A percentile compares a stretch with the other conserved stretches of the same genome.
phyloP scores from a whole-genome alignment of 2,113 vertebrate genomes.

The Zosterops japonicus region DNA sequence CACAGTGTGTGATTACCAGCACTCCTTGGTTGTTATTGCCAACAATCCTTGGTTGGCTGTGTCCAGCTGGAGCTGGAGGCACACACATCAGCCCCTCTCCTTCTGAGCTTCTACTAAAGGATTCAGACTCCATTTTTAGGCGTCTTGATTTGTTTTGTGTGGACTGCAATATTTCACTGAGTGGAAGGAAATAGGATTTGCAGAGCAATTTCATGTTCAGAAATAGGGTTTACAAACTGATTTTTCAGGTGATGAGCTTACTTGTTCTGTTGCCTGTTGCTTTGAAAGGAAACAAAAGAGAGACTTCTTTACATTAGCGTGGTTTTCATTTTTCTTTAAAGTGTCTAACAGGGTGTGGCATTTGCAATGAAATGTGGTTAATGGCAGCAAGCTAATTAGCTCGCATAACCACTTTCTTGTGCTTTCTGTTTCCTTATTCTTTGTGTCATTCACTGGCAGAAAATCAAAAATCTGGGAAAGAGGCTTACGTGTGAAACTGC shows the following conservation, averaged over 20 bases:
- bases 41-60: neutral
- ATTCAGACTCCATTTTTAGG: neutral
- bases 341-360: neutral
- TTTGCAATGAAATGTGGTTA: neutral
- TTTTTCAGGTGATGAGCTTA: neutral
- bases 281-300: neutral
- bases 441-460: neutral
- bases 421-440: neutral
- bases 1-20: neutral
- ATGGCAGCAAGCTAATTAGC: neutral
- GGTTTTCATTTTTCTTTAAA: neutral
- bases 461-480: neutral
- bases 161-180: neutral
- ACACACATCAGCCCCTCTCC: neutral
- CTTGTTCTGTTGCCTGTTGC: neutral
- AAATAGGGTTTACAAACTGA: neutral
- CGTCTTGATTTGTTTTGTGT: neutral
- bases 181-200: neutral
- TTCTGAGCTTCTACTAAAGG: neutral
- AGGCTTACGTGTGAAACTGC: neutral
- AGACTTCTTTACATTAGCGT: accelerated
- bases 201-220: neutral
- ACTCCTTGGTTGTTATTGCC: neutral
- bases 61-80: neutral
- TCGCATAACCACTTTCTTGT: neutral